Base-by-base conservation (phyloP, 2,888 invertebrate species). In the Resseliella maxima region DNA sequence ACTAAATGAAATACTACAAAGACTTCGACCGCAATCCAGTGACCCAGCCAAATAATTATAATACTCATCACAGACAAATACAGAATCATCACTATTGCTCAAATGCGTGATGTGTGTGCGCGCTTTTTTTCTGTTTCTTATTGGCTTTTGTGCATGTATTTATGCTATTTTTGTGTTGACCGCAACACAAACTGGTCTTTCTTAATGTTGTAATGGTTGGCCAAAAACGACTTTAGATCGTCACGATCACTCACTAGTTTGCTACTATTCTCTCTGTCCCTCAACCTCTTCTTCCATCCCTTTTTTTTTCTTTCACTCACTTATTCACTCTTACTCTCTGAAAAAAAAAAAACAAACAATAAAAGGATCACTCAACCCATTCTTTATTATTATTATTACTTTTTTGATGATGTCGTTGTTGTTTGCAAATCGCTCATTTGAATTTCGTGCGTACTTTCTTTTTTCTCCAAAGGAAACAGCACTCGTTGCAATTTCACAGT, bases 11-110 rank as follows among this genome's bases (percentile, higher is more conserved):
- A 10, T 59, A 72, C 72, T 72, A 72, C 72, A 72, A 72, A 72
- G 72, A 72, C 72, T 72, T 72, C 31, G 72, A 72, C 72, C 72
- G 72, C 27, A 15, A 72, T 72, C 72, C 72, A 72, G 72, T 35
- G 72, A 72, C 35, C 72, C 72, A 31, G 31, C 72, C 72, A 15
- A 72, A 72, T 72, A 72, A 72, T 72, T 72, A 72, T 72, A 31
- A 31, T 72, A 72, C 27, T n/a, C 59, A 72, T 10, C 72, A 72
- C 31, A 27, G n/a, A 31, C 31, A 72, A 72, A 72, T 35, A 72
- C 72, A 72, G 59, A 72, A 31, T 72, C 35, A 31, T 31, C 72
- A 72, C 31, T 31, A 10, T 31, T 6, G 21, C 50, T 50, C 21
- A 50, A 18, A 18, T 15, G 50, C 21, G 21, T 50, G n/a, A n/a